Conservation (phyloP, 1,140 invertebrate genomes). For the Drosophila albomicans region DNA sequence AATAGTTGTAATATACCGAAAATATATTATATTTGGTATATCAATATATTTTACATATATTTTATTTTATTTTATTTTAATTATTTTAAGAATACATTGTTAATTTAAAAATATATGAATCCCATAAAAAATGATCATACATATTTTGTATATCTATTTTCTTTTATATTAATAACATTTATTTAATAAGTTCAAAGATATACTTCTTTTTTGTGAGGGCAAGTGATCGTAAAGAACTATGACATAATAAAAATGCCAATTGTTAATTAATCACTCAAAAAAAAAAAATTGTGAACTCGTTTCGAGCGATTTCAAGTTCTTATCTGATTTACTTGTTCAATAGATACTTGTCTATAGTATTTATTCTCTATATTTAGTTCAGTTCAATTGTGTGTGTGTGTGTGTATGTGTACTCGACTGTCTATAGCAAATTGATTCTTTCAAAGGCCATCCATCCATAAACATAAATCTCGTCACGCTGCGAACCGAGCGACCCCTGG, state of each 20-base stretch:
- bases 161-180: too few relatives aligned
- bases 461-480: conserved; percentile 52
- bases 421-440: conserved; percentile 47
- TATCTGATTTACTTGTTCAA: conserved; percentile 44
- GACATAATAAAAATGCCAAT: conserved; percentile 5
- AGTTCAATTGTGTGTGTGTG: conserved; percentile 3
- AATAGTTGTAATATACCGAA: too few relatives aligned
- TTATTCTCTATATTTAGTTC: conserved; percentile 28
- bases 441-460: conserved; percentile 47
- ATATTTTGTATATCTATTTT: too few relatives aligned
- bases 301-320: conserved; percentile 35
- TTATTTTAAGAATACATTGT: too few relatives aligned
- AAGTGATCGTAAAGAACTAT: not conserved
- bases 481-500: conserved; percentile 33
- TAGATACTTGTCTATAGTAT: conserved; percentile 24
- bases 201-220: too few relatives aligned
- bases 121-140: too few relatives aligned
- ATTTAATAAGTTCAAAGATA: not conserved
- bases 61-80: too few relatives aligned
- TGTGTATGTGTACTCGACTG: not conserved
- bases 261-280: conserved; percentile 20
- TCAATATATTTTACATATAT: too few relatives aligned
- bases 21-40: too few relatives aligned
- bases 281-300: conserved; percentile 18
- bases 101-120: too few relatives aligned